These are phyloP conservation scores for Balanococcus diminutus DNA, from an alignment of 2,888 invertebrate genomes.

Conservation along the genomic window DNA sequence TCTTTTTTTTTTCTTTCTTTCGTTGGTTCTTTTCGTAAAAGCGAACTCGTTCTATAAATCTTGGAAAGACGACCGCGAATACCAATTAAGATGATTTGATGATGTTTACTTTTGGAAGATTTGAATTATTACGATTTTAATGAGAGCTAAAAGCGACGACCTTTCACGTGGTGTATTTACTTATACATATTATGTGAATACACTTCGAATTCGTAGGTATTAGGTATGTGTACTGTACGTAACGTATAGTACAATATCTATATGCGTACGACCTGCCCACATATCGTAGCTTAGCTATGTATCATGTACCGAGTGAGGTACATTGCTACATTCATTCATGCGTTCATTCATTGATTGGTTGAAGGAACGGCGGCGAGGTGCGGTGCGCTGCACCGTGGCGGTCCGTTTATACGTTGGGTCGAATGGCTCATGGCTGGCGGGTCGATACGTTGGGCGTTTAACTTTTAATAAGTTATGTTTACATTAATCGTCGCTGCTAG, in stretches of 20 bases:
- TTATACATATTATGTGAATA: background rate
- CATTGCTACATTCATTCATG: background rate
- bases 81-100: conserved; percentile 33
- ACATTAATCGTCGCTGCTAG: conserved; percentile 14
- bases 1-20: background rate
- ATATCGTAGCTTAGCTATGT: no score
- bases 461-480: conserved; percentile 12
- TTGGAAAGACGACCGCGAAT: background rate
- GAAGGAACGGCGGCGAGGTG: background rate
- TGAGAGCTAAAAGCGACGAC: conserved; percentile 12
- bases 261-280: background rate
- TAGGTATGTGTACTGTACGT: background rate
- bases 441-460: background rate
- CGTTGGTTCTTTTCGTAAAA: background rate
- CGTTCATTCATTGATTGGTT: background rate
- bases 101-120: conserved; percentile 30
- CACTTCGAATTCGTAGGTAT: background rate
- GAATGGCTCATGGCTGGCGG: background rate
- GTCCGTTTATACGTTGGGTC: background rate
- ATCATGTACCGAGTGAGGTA: no score
- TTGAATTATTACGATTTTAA: conserved; percentile 26
- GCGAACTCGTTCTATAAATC: conserved; percentile 31
- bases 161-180: background rate
- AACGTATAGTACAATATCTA: background rate
- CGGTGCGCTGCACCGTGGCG: background rate